phyloP scores from a whole-genome alignment of 2,797 vertebrate genomes.

The Luscinia luscinia region DNA sequence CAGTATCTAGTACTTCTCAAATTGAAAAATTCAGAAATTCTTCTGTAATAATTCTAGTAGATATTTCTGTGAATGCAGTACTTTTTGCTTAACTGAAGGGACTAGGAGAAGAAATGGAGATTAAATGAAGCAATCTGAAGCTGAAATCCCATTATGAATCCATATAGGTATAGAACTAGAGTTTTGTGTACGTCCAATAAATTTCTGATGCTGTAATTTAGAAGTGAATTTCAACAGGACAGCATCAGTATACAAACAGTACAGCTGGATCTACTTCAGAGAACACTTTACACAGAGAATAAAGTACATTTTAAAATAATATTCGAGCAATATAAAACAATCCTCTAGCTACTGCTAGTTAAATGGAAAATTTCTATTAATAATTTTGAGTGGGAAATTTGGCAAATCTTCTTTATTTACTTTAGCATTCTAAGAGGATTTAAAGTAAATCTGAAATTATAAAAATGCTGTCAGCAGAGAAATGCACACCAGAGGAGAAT shows the following conservation, averaged over 20 bases:
- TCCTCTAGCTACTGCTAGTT: neutral
- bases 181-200: neutral
- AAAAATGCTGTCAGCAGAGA: constrained; percentile 20
- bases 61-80: neutral
- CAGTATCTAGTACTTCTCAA: neutral
- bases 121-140: neutral
- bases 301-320: neutral
- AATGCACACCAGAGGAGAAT: constrained; percentile 3
- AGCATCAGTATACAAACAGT: neutral
- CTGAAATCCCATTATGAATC: neutral
- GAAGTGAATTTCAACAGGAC: neutral
- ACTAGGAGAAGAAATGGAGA: neutral
- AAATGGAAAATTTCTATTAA: neutral
- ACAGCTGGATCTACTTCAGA: neutral
- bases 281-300: neutral
- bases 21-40: neutral
- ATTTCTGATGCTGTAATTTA: neutral
- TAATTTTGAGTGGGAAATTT: constrained; percentile 3
- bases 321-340: neutral
- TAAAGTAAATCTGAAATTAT: constrained; percentile 45
- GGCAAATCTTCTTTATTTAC: constrained; percentile 21
- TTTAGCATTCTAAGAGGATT: constrained; percentile 35
- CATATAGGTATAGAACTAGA: neutral
- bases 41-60: neutral
- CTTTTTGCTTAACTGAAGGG: neutral